phyloP scores from a whole-genome alignment of 2,888 invertebrate species.

The Hirtodrosophila alboralis region DNA sequence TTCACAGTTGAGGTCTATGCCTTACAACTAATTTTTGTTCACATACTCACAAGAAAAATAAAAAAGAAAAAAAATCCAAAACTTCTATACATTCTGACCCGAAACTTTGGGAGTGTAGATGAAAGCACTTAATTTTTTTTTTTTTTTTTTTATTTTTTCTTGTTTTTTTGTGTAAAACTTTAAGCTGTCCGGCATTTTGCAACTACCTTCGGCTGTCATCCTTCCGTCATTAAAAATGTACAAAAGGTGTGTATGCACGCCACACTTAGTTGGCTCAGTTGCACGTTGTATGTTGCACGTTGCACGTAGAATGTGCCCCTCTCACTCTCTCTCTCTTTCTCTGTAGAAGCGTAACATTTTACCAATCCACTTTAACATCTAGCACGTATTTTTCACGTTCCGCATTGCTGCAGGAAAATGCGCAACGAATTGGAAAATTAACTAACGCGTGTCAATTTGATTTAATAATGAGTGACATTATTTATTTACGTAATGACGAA shows the following conservation, averaged over 20 bases:
- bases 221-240: slow-evolving; percentile 42
- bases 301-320: slow-evolving; percentile 39
- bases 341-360: too few relatives aligned
- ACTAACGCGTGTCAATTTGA: slow-evolving; percentile 65
- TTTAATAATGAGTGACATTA: slow-evolving; percentile 68
- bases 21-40: too few relatives aligned
- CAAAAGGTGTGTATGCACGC: slow-evolving; percentile 35
- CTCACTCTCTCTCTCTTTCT: too few relatives aligned
- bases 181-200: slow-evolving; percentile 2
- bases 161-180: too few relatives aligned
- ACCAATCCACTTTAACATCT: too few relatives aligned
- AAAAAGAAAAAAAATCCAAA: too few relatives aligned
- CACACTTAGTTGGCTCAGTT: slow-evolving; percentile 13
- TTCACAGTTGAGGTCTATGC: too few relatives aligned
- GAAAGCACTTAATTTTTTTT: slow-evolving; percentile 17
- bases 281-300: slow-evolving; percentile 6
- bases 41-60: too few relatives aligned
- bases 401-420: slow-evolving; percentile 14
- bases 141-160: too few relatives aligned
- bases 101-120: slow-evolving; percentile 4
- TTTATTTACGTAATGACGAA: slow-evolving; percentile 1
- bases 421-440: slow-evolving; percentile 37
- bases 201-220: slow-evolving; percentile 1
- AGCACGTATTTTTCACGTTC: slow-evolving; percentile 22
- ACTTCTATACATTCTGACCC: background rate